phyloP scores from a whole-genome alignment of 30 jellyfish, hydroid and myxozoan genomes.

The Catostylus mosaicus region DNA sequence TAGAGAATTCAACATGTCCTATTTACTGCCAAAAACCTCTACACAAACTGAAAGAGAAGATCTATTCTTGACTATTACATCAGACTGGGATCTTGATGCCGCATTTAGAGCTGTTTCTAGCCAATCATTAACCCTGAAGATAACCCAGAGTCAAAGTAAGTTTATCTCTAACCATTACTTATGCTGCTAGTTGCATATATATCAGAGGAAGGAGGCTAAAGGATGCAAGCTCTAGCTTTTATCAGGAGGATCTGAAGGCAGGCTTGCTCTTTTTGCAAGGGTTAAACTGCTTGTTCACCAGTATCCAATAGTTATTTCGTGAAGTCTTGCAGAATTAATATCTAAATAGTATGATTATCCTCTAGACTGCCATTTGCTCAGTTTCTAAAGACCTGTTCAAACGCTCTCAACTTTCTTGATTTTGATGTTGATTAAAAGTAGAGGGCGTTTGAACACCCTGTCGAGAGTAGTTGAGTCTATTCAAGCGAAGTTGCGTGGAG shows the following conservation, averaged over 20 bases:
- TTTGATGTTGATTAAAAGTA: not conserved
- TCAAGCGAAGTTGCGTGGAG: not conserved
- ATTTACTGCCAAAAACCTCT: conserved; percentile 86
- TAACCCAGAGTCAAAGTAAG: conserved; percentile 65
- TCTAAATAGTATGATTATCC: too few relatives aligned
- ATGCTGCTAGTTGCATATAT: too few relatives aligned
- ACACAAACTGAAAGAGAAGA: conserved; percentile 78
- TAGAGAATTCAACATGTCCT: conserved; percentile 79
- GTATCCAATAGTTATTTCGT: too few relatives aligned
- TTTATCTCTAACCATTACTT: too few relatives aligned
- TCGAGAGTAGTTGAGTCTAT: not conserved
- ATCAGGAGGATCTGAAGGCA: too few relatives aligned
- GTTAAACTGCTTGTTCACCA: too few relatives aligned
- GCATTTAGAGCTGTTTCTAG: conserved; percentile 94
- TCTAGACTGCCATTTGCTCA: too few relatives aligned
- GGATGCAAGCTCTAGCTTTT: too few relatives aligned
- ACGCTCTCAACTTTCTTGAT: not conserved
- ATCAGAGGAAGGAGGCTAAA: too few relatives aligned
- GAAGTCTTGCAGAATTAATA: too few relatives aligned
- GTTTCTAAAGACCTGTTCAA: not conserved
- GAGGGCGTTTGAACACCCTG: not conserved
- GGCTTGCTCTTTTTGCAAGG: too few relatives aligned
- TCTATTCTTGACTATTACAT: conserved; percentile 72
- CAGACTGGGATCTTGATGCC: conserved; percentile 99
- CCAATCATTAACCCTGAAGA: conserved; percentile 70